Percentiles rank a stretch among this genome's conserved stretches.
These are phyloP conservation scores for Psittacula derbiana DNA, from an alignment of 2,797 vertebrate genomes.

Conservation along the genomic window DNA sequence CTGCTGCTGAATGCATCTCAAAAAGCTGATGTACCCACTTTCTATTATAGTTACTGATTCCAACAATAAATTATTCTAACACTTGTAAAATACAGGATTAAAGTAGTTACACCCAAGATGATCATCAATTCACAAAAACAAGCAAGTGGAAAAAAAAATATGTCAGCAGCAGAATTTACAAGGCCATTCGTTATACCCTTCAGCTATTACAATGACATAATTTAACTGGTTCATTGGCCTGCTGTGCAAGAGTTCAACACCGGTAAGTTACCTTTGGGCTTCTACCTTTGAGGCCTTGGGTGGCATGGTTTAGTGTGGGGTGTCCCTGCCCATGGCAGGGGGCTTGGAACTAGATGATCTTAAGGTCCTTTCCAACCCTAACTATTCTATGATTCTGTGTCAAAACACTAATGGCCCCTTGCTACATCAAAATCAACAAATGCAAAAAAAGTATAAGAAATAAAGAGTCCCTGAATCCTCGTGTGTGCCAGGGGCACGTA, in stretches of 20 bases:
- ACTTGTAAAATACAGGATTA: constrained; percentile 56
- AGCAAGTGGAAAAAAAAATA: constrained; percentile 8
- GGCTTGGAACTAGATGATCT: too few species aligned
- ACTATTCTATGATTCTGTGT: too few species aligned
- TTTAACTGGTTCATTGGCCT: constrained; percentile 1
- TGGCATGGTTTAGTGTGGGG: too few species aligned
- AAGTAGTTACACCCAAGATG: constrained; percentile 43
- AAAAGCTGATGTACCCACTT: constrained; percentile 80
- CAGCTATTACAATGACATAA: constrained; percentile 31
- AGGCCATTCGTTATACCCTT: constrained; percentile 14
- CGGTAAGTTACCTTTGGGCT: neutral
- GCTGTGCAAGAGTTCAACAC: neutral
- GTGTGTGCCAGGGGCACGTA: neutral
- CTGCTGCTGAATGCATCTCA: constrained; percentile 78
- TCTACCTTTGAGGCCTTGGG: neutral
- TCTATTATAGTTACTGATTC: constrained; percentile 59
- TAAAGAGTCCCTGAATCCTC: neutral
- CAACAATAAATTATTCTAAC: constrained; percentile 28
- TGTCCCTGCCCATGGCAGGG: too few species aligned
- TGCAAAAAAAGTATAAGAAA: neutral
- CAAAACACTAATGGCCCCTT: neutral
- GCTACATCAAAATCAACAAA: neutral
- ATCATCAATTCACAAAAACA: constrained; percentile 49
- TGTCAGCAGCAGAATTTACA: constrained; percentile 40
- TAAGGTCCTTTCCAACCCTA: too few species aligned